These are phyloP conservation scores for Sclerurus mexicanus DNA, from an alignment of 2,113 vertebrate genomes.

Conservation along the genomic window DNA sequence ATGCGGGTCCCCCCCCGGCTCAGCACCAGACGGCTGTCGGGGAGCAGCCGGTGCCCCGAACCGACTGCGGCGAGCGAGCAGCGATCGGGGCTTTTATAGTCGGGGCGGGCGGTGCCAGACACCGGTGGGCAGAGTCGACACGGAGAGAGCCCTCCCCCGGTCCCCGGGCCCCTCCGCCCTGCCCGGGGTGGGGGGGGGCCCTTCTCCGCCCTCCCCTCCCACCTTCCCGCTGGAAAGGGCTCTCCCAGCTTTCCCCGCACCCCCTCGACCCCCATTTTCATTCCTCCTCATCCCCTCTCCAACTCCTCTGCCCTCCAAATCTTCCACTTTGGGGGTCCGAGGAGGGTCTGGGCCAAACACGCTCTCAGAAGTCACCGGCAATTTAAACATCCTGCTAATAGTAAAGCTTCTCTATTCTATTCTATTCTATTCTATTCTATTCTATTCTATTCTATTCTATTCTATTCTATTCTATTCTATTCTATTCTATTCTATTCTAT, in stretches of 20 bases:
- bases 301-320: not conserved
- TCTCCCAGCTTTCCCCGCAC: not conserved
- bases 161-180: not conserved
- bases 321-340: not conserved
- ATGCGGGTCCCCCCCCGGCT: not conserved
- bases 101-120: not conserved
- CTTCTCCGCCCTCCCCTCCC: not conserved
- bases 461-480: no score
- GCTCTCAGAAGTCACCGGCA: not conserved
- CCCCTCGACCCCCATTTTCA: not conserved
- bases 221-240: not conserved
- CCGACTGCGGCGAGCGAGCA: not conserved
- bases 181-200: not conserved
- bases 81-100: not conserved
- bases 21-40: not conserved
- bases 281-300: not conserved
- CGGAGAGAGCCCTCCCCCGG: not conserved
- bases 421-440: no score
- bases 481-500: no score
- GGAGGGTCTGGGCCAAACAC: accelerated
- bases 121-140: not conserved
- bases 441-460: no score
- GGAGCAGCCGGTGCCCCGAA: not conserved
- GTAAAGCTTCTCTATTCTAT: accelerated
- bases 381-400: not conserved